These are phyloP conservation scores for Alca torda DNA, from an alignment of 2,797 vertebrate species.

Conservation along the genomic window DNA sequence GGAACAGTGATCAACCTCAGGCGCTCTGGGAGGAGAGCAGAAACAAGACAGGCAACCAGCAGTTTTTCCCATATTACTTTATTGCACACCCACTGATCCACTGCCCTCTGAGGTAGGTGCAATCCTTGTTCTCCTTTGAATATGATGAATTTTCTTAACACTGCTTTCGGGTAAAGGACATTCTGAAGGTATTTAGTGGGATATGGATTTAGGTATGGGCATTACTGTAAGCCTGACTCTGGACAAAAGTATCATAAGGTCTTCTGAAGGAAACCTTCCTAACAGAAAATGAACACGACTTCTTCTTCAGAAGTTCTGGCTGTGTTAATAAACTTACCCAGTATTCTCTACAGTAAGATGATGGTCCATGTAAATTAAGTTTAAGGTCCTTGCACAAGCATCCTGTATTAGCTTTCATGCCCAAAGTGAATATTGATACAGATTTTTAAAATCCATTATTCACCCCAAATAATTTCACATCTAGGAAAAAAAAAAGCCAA, in stretches of 20 bases:
- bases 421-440: not conserved
- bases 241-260: not conserved
- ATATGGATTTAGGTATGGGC: not conserved
- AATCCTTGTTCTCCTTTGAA: not conserved
- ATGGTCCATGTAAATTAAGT: not conserved
- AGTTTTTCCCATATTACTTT: not conserved
- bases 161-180: not conserved
- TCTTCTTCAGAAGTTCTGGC: not conserved
- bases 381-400: not conserved
- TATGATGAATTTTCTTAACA: not conserved
- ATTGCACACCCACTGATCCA: not conserved
- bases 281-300: not conserved
- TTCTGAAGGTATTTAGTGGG: not conserved
- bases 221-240: not conserved
- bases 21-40: not conserved
- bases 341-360: not conserved
- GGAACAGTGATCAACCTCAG: not conserved
- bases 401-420: not conserved
- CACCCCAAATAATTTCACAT: not conserved
- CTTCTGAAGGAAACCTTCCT: not conserved
- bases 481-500: not conserved
- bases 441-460: not conserved
- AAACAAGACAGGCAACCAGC: not conserved
- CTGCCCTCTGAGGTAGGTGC: not conserved
- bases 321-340: not conserved